Percentiles rank a stretch among this genome's conserved stretches.
Conservation (phyloP, 2,888 invertebrate species). For the Drosophila stalkeri region DNA sequence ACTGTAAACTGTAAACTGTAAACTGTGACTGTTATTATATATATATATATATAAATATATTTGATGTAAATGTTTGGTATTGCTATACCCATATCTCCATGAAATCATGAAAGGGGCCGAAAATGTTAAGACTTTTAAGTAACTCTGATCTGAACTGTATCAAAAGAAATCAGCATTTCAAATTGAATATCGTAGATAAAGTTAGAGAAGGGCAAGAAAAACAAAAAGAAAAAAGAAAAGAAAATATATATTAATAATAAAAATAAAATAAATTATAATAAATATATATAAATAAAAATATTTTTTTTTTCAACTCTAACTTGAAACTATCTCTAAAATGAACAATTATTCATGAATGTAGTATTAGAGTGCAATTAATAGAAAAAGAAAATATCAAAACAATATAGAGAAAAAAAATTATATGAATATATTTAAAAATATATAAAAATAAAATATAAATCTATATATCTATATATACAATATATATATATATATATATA, state of each 20-base stretch:
- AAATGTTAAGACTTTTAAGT: constrained; percentile 54
- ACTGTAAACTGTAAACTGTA: constrained; percentile 41
- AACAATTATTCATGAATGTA: constrained; percentile 35
- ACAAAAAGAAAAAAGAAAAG: background rate
- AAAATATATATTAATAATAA: background rate
- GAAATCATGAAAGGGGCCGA: constrained; percentile 49
- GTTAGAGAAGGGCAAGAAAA: constrained; percentile 7
- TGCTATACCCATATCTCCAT: constrained; percentile 42
- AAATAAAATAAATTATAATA: background rate
- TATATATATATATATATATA: constrained; percentile 13
- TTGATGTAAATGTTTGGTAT: constrained; percentile 38
- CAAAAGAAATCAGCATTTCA: constrained; percentile 40
- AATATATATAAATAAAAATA: background rate
- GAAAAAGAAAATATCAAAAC: constrained; percentile 19
- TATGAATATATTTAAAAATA: constrained; percentile 5
- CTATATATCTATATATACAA: no score
- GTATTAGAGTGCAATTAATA: constrained; percentile 42
- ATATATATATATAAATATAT: constrained; percentile 15
- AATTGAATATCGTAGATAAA: constrained; percentile 31
- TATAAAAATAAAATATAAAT: background rate
- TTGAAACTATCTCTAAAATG: constrained; percentile 20
- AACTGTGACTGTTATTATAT: constrained; percentile 30
- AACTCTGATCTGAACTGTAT: constrained; percentile 39
- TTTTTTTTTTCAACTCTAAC: constrained; percentile 27
- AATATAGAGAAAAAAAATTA: constrained; percentile 3